Conservation (phyloP, 2,888 invertebrate species). For the Lithosia quadra region DNA sequence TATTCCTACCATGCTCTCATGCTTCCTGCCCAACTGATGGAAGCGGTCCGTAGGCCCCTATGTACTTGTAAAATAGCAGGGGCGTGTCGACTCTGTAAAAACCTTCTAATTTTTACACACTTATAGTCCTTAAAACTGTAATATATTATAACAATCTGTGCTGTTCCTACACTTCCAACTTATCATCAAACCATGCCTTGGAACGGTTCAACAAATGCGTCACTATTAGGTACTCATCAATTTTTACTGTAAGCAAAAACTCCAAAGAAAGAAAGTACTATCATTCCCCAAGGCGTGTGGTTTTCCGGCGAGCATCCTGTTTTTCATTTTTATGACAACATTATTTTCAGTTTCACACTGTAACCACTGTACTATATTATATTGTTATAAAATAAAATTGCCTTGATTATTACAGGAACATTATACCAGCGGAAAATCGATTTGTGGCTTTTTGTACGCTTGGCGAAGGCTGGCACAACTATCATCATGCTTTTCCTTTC, state of each 20-base stretch:
- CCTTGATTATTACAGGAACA: conserved; percentile 73
- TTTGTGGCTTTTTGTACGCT: conserved; percentile 87
- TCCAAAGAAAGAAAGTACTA: background rate
- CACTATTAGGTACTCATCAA: conserved; percentile 1
- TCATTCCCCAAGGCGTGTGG: conserved; percentile 4
- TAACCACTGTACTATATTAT: background rate
- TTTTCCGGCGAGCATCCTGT: background rate
- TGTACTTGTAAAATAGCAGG: too few relatives aligned
- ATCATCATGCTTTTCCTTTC: conserved; percentile 92
- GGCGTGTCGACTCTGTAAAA: too few relatives aligned
- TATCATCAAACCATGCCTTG: background rate
- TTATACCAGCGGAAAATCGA: conserved; percentile 89
- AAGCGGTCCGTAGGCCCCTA: too few relatives aligned
- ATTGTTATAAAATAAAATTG: background rate
- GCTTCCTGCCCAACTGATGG: too few relatives aligned
- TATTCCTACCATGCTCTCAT: background rate
- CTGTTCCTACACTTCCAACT: background rate
- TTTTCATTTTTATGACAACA: conserved; percentile 1
- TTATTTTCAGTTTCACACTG: background rate
- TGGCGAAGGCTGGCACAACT: conserved; percentile 92
- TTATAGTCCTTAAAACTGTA: background rate
- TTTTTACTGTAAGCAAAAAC: conserved; percentile 2
- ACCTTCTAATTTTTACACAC: background rate
- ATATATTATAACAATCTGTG: background rate
- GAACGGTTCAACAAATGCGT: background rate